Evolutionary conservation across 2,797 vertebrate genomes (phyloP).

Genomic region (Vespertilio murinus): DNA sequence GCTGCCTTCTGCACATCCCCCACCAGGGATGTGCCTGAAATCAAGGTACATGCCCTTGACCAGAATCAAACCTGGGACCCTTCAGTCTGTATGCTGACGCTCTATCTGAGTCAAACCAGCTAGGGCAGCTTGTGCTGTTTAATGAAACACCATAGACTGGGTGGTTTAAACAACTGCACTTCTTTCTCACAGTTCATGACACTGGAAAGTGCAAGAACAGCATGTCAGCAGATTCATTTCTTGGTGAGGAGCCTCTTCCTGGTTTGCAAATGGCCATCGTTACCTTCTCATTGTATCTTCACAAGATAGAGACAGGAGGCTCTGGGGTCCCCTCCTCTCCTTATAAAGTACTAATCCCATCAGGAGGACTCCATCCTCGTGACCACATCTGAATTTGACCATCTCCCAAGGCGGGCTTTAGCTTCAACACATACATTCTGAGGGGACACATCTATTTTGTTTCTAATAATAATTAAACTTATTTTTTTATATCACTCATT

Average conservation of each 20-base stretch:
- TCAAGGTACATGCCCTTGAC: too few species aligned
- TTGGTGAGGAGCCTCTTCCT: neutral
- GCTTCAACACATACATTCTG: neutral
- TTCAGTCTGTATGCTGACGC: too few species aligned
- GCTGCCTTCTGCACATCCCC: too few species aligned
- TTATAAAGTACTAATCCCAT: neutral
- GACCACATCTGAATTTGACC: neutral
- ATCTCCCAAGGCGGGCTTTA: neutral
- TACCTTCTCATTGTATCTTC: neutral
- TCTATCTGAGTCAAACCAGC: too few species aligned
- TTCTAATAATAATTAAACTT: neutral
- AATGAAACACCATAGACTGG: neutral
- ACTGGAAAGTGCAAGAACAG: neutral
- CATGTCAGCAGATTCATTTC: neutral
- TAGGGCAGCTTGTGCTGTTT: neutral
- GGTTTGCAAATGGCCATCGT: neutral
- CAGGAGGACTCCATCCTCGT: too few species aligned
- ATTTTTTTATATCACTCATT: neutral
- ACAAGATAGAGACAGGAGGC: too few species aligned
- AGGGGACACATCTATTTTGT: neutral
- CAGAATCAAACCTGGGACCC: too few species aligned
- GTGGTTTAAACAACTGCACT: neutral
- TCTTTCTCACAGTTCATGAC: neutral
- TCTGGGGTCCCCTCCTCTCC: neutral
- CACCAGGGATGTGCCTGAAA: too few species aligned